A percentile compares a stretch with the other conserved stretches of the same genome.
phyloP scores from a whole-genome alignment of 2,797 vertebrate species.

The Acrocephalus scirpaceus region DNA sequence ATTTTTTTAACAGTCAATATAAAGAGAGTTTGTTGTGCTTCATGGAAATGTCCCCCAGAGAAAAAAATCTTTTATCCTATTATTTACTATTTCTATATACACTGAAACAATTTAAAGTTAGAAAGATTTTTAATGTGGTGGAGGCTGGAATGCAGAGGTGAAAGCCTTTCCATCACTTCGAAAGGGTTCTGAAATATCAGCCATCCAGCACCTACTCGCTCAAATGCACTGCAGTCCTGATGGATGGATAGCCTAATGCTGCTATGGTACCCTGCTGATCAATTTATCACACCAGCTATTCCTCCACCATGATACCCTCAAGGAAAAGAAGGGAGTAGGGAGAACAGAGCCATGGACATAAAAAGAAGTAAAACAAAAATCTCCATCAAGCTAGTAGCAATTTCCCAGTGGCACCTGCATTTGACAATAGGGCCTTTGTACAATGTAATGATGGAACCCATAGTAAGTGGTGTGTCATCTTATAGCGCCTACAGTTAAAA shows the following conservation, averaged over 20 bases:
- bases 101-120: slow-evolving; percentile 38
- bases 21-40: slow-evolving; percentile 55
- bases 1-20: slow-evolving; percentile 55
- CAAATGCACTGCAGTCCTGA: slow-evolving; percentile 35
- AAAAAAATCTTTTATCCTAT: slow-evolving; percentile 57
- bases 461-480: neutral
- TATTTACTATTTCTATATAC: slow-evolving; percentile 64
- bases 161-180: slow-evolving; percentile 49
- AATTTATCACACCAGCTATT: slow-evolving; percentile 38
- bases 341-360: neutral
- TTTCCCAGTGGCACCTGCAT: slow-evolving; percentile 14
- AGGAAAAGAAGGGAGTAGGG: slow-evolving; percentile 14
- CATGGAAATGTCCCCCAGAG: slow-evolving; percentile 40
- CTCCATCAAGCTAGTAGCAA: neutral
- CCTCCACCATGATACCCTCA: slow-evolving; percentile 22
- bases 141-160: slow-evolving; percentile 15
- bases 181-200: slow-evolving; percentile 8
- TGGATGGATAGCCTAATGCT: slow-evolving; percentile 49
- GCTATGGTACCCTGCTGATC: slow-evolving; percentile 35
- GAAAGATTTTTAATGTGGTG: slow-evolving; percentile 34
- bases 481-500: neutral
- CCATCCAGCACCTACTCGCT: neutral
- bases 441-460: neutral
- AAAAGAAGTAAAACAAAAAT: slow-evolving; percentile 57
- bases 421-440: neutral